Conservation (phyloP, 2,888 invertebrate species). For the Acanthoscelides obtectus region DNA sequence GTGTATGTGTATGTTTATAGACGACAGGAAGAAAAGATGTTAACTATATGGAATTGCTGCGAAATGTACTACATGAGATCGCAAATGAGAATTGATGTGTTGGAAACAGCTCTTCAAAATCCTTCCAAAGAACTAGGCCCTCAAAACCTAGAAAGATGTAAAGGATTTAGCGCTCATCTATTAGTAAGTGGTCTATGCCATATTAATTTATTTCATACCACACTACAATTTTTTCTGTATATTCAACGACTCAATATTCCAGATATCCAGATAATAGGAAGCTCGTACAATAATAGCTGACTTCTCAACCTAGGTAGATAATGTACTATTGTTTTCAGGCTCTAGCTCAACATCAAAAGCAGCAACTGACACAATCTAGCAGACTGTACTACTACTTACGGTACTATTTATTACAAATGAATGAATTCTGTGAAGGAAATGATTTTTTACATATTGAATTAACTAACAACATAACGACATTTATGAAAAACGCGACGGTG, state of each 20-base stretch:
- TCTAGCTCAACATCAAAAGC: conserved; percentile 63
- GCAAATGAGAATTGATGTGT: conserved; percentile 61
- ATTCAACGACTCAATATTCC: too few species aligned
- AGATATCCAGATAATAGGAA: too few species aligned
- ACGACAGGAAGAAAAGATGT: conserved; percentile 46
- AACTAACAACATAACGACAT: conserved; percentile 48
- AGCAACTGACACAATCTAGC: conserved; percentile 55
- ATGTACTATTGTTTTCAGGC: conserved; percentile 47
- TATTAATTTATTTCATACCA: neutral
- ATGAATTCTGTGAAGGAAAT: conserved; percentile 33
- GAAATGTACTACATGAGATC: conserved; percentile 72
- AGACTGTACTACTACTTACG: conserved; percentile 56
- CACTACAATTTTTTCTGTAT: too few species aligned
- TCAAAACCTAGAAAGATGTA: conserved; percentile 77
- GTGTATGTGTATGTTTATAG: conserved; percentile 35
- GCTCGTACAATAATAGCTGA: too few species aligned
- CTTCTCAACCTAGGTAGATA: neutral
- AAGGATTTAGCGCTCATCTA: conserved; percentile 78
- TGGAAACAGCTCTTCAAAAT: conserved; percentile 58
- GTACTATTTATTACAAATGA: conserved; percentile 47
- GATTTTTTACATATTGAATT: conserved; percentile 28
- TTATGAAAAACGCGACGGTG: conserved; percentile 51
- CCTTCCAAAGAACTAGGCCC: conserved; percentile 76
- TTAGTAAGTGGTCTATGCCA: conserved; percentile 49
- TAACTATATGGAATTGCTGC: conserved; percentile 66